Base-by-base conservation (phyloP, 1,140 invertebrate species). In the Kradibia gibbosae region DNA sequence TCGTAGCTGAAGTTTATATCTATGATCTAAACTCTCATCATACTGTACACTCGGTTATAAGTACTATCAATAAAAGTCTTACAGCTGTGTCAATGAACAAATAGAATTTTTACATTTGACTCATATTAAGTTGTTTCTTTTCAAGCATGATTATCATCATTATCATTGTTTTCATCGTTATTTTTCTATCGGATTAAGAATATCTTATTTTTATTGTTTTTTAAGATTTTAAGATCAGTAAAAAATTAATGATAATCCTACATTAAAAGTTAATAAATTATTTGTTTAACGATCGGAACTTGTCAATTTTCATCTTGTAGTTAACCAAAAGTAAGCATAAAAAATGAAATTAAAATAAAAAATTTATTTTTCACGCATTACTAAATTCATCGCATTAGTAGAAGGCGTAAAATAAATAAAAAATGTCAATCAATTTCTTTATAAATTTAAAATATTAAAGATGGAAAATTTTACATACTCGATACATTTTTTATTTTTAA, bases 21-120 rank as follows among this genome's bases (percentile, higher is more conserved):
- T 67, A 39, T 53, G 28, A 50, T 73, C 28, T 36, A 5, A 55
- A 25, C 28, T 55, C 48, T 11, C 71, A 53, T 34, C 15, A 2
- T 53, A 34, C 22, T 53, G 25, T 53, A 53, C 25, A 34, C 48
- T 53, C 55, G 71, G 34, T 53, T 50, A 53, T 3, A 34, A 36
- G 28, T 53, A 53, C 17, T 50, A 31, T 73, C 45, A 50, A 53
- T 8, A 73, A 55, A 25, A 25, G 15, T 73, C 55, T 13, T 53
- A 73, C 71, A 73, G 71, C 71, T 73, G 71, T 73, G 71, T 73
- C 25, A 73, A 73, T 73, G 53, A 50, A 53, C 0, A 8, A 22
- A 25, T 22, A 73, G 48, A 48, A 48, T 72, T 72, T 67, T 72
- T 67, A 39, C 36, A 67, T 15, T 67, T 67, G 62, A 67, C 34